phyloP scores from a whole-genome alignment of 53 echinoderm and acorn worm genomes.

The Glandiceps talaboti region DNA sequence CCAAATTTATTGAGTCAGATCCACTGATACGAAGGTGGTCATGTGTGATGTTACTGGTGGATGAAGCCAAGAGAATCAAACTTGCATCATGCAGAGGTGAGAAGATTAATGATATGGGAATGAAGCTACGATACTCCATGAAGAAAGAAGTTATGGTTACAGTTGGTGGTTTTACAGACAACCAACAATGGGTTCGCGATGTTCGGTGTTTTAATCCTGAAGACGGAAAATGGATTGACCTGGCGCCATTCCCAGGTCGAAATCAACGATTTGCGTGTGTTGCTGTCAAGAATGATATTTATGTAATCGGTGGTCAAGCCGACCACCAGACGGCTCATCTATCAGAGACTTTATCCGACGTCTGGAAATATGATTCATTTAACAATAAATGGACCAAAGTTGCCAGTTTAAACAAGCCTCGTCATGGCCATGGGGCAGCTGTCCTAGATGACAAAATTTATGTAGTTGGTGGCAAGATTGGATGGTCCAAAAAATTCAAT shows the following conservation, averaged over 20 bases:
- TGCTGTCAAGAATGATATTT: slow-evolving; percentile 79
- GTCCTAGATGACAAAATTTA: slow-evolving; percentile 79
- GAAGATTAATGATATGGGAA: slow-evolving; percentile 42
- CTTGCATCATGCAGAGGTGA: slow-evolving; percentile 38
- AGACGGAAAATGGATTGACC: slow-evolving; percentile 53
- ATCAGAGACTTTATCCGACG: slow-evolving; percentile 89
- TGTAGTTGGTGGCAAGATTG: slow-evolving; percentile 88
- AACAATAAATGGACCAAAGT: slow-evolving; percentile 88
- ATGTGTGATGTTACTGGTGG: slow-evolving; percentile 39
- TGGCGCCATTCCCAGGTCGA: slow-evolving; percentile 81
- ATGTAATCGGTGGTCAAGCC: slow-evolving; percentile 92
- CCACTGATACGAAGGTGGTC: slow-evolving; percentile 28
- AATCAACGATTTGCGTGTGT: slow-evolving; percentile 82
- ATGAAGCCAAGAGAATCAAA: slow-evolving; percentile 48
- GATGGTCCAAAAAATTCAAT: slow-evolving; percentile 87
- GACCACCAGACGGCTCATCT: slow-evolving; percentile 69
- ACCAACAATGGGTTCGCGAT: slow-evolving; percentile 77
- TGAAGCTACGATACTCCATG: slow-evolving; percentile 88
- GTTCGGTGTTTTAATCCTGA: slow-evolving; percentile 80
- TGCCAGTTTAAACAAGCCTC: slow-evolving; percentile 85
- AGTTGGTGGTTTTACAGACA: slow-evolving; percentile 85
- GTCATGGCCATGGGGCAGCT: slow-evolving; percentile 76
- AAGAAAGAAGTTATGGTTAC: slow-evolving; percentile 83
- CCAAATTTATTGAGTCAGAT: slow-evolving; percentile 41
- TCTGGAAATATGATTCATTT: slow-evolving; percentile 91